These are phyloP conservation scores for Zaprionus taronus DNA, from an alignment of 1,140 invertebrate genomes.

Conservation along the genomic window DNA sequence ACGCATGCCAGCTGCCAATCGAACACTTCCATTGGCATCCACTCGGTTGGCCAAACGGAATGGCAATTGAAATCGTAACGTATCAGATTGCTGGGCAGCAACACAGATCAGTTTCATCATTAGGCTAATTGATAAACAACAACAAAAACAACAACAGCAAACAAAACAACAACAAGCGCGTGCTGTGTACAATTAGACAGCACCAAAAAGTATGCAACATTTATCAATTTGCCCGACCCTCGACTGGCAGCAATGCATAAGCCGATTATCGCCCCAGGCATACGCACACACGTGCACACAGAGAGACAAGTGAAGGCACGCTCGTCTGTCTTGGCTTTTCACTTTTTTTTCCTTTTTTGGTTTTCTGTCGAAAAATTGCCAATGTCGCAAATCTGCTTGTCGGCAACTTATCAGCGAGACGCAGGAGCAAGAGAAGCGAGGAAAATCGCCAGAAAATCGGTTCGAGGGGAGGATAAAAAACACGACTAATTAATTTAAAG, in stretches of 20 bases:
- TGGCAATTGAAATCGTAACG: constrained; percentile 17
- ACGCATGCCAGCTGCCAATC: background rate
- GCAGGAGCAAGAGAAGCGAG: constrained; percentile 2
- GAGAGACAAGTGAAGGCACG: constrained; percentile 31
- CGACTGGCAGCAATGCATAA: constrained; percentile 48
- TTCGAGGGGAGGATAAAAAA: constrained; percentile 35
- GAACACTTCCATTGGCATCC: constrained; percentile 24
- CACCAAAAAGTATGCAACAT: constrained; percentile 47
- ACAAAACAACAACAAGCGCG: background rate
- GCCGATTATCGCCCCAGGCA: constrained; percentile 65
- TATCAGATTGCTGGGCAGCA: constrained; percentile 15
- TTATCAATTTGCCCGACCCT: constrained; percentile 61
- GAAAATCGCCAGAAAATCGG: background rate
- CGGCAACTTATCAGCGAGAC: constrained; percentile 67
- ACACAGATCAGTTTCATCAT: constrained; percentile 41
- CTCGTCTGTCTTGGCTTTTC: constrained; percentile 35
- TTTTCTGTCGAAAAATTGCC: constrained; percentile 55
- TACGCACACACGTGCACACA: background rate
- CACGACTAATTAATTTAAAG: constrained; percentile 77
- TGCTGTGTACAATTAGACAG: constrained; percentile 23
- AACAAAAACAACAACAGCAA: background rate
- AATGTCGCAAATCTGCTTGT: constrained; percentile 78
- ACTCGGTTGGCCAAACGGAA: constrained; percentile 2
- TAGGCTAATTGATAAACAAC: constrained; percentile 56
- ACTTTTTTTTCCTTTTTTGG: background rate